Evolutionary conservation across 2,797 vertebrate genomes (phyloP).

Genomic region (Podarcis lilfordi): DNA sequence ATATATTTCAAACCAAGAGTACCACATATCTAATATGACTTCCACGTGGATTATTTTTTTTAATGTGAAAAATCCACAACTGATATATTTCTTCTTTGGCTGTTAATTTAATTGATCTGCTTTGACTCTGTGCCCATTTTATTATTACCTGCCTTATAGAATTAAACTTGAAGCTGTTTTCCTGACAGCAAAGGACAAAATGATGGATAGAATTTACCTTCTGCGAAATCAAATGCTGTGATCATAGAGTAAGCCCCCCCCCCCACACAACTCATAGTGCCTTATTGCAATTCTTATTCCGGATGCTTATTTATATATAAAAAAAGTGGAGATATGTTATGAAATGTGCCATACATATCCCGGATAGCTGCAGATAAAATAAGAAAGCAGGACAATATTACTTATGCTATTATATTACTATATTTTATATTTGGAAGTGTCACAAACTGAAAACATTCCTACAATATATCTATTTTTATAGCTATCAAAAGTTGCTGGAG

Average conservation of each 20-base stretch:
- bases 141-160: constrained; percentile 34
- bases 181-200: constrained; percentile 38
- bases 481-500: neutral
- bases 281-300: neutral
- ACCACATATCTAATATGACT: neutral
- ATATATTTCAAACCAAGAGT: constrained; percentile 11
- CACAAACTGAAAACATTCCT: neutral
- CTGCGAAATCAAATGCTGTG: constrained; percentile 51
- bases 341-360: neutral
- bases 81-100: constrained; percentile 23
- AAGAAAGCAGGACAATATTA: neutral
- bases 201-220: constrained; percentile 57
- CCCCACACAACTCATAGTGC: neutral
- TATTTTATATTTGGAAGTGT: neutral
- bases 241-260: neutral
- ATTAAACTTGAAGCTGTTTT: constrained; percentile 33
- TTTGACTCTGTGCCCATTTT: constrained; percentile 45
- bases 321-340: constrained; percentile 28
- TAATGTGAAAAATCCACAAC: constrained; percentile 14
- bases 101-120: constrained; percentile 34
- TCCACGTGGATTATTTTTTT: neutral
- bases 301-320: constrained; percentile 22
- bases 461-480: neutral
- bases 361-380: constrained; percentile 2
- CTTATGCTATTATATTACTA: neutral